These are phyloP conservation scores for Ceratotherium simum DNA, from an alignment of 2,113 vertebrate genomes.

Conservation along the genomic window DNA sequence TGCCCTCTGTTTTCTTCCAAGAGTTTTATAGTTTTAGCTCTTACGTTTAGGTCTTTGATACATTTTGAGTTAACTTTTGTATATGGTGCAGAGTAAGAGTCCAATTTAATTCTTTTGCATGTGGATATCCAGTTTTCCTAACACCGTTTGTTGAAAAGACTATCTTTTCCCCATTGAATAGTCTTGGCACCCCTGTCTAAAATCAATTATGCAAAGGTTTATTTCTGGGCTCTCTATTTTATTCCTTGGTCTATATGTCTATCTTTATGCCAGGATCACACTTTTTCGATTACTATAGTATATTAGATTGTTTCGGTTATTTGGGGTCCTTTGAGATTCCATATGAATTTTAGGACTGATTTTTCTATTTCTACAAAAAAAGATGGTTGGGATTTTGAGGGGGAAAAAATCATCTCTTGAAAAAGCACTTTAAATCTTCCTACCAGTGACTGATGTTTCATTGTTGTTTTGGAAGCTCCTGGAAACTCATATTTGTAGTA, in stretches of 20 bases:
- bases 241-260: not conserved
- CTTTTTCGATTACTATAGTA: not conserved
- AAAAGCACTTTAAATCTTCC: not conserved
- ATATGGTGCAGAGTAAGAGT: not conserved
- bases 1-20: not conserved
- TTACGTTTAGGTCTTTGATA: not conserved
- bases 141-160: not conserved
- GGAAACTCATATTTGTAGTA: not conserved
- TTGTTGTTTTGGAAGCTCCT: not conserved
- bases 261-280: not conserved
- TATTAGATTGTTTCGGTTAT: not conserved
- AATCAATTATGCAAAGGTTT: not conserved
- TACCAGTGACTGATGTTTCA: not conserved
- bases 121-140: not conserved
- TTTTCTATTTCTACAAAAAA: slow-evolving; percentile 25
- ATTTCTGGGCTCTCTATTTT: not conserved
- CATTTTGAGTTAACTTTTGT: not conserved
- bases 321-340: not conserved
- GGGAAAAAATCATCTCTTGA: not conserved
- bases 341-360: not conserved
- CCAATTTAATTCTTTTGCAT: not conserved
- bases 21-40: not conserved
- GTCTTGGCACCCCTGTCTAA: not conserved
- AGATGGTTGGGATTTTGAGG: not conserved
- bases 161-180: not conserved